These are phyloP conservation scores for Napeogenes inachia DNA, from an alignment of 2,888 invertebrate species.

Conservation along the genomic window DNA sequence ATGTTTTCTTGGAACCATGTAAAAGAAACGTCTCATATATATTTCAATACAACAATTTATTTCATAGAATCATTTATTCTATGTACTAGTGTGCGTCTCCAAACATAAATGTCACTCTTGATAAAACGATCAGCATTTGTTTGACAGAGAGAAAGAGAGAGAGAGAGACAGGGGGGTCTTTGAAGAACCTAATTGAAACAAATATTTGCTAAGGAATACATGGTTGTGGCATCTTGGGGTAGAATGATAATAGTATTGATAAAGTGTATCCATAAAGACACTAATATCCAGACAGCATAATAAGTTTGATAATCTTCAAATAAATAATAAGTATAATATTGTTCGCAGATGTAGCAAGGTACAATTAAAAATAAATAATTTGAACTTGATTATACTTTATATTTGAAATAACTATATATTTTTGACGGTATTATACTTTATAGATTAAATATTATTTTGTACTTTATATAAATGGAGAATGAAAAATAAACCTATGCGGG, in stretches of 20 bases:
- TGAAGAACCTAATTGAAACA: constrained; percentile 69
- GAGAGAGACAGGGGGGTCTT: constrained; percentile 35
- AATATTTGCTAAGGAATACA: constrained; percentile 62
- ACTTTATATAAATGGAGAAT: too few relatives aligned
- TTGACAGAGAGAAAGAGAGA: constrained; percentile 41
- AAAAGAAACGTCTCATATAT: constrained; percentile 21
- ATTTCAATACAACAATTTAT: neutral
- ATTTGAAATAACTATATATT: too few relatives aligned
- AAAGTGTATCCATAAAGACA: constrained; percentile 5
- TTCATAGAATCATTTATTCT: neutral
- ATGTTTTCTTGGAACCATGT: constrained; percentile 21
- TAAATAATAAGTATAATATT: too few relatives aligned
- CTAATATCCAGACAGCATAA: neutral
- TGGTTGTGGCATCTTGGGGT: constrained; percentile 19
- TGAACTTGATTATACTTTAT: too few relatives aligned
- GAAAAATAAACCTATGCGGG: too few relatives aligned
- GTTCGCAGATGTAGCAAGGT: too few relatives aligned
- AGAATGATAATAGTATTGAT: constrained; percentile 18
- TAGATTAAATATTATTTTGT: too few relatives aligned
- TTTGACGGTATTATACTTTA: too few relatives aligned
- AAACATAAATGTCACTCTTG: constrained; percentile 44
- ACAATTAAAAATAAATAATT: too few relatives aligned
- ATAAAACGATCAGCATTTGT: constrained; percentile 63
- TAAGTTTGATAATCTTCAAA: too few relatives aligned
- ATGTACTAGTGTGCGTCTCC: constrained; percentile 6